Base-by-base conservation (phyloP, 2,113 vertebrate species). In the Vulpes vulpes region DNA sequence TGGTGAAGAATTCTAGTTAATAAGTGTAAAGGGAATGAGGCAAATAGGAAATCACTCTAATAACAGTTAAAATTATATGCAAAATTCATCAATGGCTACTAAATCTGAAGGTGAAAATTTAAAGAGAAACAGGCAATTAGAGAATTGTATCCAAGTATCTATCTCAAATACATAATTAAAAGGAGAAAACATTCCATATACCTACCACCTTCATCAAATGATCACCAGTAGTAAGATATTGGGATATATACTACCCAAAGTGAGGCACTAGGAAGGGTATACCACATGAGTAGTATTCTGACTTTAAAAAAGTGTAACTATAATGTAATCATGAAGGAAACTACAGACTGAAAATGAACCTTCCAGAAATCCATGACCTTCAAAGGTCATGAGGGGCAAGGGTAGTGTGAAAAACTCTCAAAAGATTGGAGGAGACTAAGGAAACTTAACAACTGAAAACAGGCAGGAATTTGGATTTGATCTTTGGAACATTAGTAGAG, bases 1-100 rank as follows among this genome's bases (percentile, higher is more conserved):
- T 92, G n/a, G 55, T 74, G 38, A 62, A 92, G 35, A 82, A 62
- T 73, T 83, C 91, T 62, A 83, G 67, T 38, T 81, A 69, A 76
- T 51, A 76, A 62, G 32, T 60, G 38, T 83, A 73, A 92, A 92
- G 43, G 20, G 55, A 84, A 84, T 74, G 30, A 84, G 16, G 30
- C 1, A 74, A 60, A 73, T 17, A 83, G 53, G 67, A 73, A 74
- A 84, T 84, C 38, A 93, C 20, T 57, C 25, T 74, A 35, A 49
- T 74, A 89, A 27, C 27, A 83, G 23, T 65, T 23, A 71, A 60
- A 60, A 83, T 74, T 60, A 84, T 60, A 73, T 20, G 11, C 67
- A 73, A 73, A 92, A 92, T 83, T 57, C 20, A 62, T 27, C 30
- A 67, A 92, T 83, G 32, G 67, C 53, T 84, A 57, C 67, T 84